A percentile compares a stretch with the other conserved stretches of the same genome.
Conservation (phyloP, 2,113 vertebrate species). For the Epinephelus moara region DNA sequence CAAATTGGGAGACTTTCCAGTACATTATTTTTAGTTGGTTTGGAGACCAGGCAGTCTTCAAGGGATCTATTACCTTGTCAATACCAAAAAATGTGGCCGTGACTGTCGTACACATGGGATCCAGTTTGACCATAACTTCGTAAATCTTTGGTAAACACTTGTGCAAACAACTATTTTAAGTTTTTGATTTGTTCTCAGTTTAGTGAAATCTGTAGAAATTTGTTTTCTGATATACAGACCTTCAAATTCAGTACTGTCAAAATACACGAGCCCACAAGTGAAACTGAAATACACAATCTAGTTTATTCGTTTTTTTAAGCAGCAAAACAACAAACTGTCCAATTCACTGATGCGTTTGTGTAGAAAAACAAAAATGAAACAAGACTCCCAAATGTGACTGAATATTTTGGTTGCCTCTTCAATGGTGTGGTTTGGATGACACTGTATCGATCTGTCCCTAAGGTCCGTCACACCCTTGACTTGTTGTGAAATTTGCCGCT, state of each 20-base stretch:
- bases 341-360: neutral
- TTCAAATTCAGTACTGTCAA: neutral
- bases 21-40: too few species aligned
- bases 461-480: slow-evolving; percentile 83
- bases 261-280: neutral
- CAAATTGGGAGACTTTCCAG: too few species aligned
- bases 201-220: neutral
- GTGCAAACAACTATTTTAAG: neutral
- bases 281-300: slow-evolving; percentile 3
- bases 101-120: too few species aligned
- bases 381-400: neutral
- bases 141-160: neutral
- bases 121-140: too few species aligned
- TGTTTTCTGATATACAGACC: neutral
- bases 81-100: too few species aligned
- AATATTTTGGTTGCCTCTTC: slow-evolving; percentile 13
- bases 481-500: slow-evolving; percentile 91
- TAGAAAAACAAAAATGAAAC: slow-evolving; percentile 16
- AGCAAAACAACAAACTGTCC: slow-evolving; percentile 24
- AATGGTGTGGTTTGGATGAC: neutral
- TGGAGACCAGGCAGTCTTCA: too few species aligned
- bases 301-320: slow-evolving; percentile 14
- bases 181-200: neutral
- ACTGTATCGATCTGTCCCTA: neutral
- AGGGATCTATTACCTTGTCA: too few species aligned